Conservation (phyloP, 2,888 invertebrate genomes). For the Trachelus iudaicus region DNA sequence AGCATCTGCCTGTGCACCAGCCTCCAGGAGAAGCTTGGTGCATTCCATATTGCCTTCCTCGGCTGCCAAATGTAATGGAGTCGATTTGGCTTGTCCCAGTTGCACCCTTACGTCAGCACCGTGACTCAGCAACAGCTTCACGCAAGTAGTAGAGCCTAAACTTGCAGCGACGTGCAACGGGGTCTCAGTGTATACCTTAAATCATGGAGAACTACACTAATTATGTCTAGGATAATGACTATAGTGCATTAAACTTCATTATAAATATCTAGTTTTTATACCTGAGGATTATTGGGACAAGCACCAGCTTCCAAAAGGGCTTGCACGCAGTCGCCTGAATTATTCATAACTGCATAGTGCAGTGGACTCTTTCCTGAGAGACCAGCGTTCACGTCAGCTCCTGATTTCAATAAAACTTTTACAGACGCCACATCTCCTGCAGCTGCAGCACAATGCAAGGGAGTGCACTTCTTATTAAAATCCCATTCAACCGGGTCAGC, state of each 20-base stretch:
- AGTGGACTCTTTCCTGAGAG: constrained; percentile 77
- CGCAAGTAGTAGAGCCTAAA: constrained; percentile 76
- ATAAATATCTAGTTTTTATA: constrained; percentile 42
- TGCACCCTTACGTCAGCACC: constrained; percentile 86
- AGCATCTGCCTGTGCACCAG: constrained; percentile 81
- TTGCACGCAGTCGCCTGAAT: constrained; percentile 79
- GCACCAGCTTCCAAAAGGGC: constrained; percentile 82
- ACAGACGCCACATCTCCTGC: constrained; percentile 73
- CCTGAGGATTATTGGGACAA: constrained; percentile 85
- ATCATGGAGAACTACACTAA: constrained; percentile 19
- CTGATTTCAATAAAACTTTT: constrained; percentile 75
- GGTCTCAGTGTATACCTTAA: constrained; percentile 83
- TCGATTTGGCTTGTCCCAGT: constrained; percentile 76
- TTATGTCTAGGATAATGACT: not conserved
- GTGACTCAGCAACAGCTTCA: constrained; percentile 78
- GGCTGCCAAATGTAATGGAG: constrained; percentile 88
- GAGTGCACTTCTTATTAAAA: constrained; percentile 75
- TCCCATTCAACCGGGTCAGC: constrained; percentile 82
- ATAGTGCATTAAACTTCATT: not conserved
- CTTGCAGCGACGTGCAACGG: constrained; percentile 86
- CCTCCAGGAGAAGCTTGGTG: constrained; percentile 76
- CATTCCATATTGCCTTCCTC: constrained; percentile 88
- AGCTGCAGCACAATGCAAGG: constrained; percentile 82
- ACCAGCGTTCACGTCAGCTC: constrained; percentile 85
- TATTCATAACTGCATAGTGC: constrained; percentile 85